Base-by-base conservation (phyloP, 2,113 vertebrate species). In the Phaethornis superciliosus region DNA sequence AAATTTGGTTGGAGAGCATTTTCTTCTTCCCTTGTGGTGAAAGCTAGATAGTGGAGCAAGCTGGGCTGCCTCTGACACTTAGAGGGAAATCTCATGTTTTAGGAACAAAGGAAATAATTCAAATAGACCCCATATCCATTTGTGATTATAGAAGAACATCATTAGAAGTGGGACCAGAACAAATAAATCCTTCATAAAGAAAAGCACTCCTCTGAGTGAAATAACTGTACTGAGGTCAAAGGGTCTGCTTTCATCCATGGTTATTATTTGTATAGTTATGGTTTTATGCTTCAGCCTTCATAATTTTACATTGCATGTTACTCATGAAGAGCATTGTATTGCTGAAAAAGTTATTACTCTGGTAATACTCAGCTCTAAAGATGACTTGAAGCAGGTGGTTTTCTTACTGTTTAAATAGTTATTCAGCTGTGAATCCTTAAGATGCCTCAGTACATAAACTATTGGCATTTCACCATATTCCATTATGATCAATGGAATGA, bases 391-490 rank as follows among this genome's bases (percentile, higher is more conserved):
- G 58, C 64, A 70, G 74, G 30, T 75, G 18, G 49, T 72, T 78
- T 75, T 81, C 94, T 96, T 94, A 69, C 78, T 59, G 46, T 86
- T 94, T 62, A 90, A 82, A 81, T 72, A 96, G 37, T 78, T 88
- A 33, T 91, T 96, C 81, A 88, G 78, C 95, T 96, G 88, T 92
- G 93, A 94, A 91, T 56, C 88, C 93, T 94, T n/a, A 52, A 94
- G 90, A 76, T 93, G 82, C 63, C 81, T 97, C 90, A 49, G 91
- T 81, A 70, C 78, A 85, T 22, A 28, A 95, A 54, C 78, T 96
- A 72, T 91, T 96, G 97, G 96, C 85, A 70, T 95, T 95, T 93
- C 97, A 94, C 95, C 96, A 81, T 95, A 87, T 96, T 94, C 93
- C 89, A 96, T 98, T 94, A 91, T 74, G 88, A 91, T 96, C 96